These are phyloP conservation scores for Alectoris magna DNA, from an alignment of 2,797 vertebrate genomes.

Conservation along the genomic window DNA sequence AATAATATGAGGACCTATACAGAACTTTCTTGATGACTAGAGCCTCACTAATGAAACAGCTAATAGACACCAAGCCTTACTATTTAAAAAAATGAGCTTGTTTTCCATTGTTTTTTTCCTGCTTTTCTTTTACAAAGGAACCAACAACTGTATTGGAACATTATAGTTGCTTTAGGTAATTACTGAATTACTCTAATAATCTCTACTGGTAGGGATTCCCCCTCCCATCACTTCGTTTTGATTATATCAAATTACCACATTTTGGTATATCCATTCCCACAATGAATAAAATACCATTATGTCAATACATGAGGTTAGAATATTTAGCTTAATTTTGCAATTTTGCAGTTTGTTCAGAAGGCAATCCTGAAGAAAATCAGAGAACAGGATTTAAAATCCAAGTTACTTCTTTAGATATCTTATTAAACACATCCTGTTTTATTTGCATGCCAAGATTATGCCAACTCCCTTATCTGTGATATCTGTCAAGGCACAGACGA, in stretches of 20 bases:
- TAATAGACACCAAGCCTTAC: background rate
- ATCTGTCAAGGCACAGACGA: constrained; percentile 67
- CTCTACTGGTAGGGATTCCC: background rate
- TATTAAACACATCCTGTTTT: constrained; percentile 66
- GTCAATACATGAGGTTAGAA: background rate
- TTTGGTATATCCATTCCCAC: background rate
- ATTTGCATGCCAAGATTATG: constrained; percentile 43
- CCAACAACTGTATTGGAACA: background rate
- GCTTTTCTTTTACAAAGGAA: background rate
- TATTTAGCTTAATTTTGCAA: constrained; percentile 43
- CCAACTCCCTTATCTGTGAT: constrained; percentile 49
- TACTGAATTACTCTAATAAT: background rate
- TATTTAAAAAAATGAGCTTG: background rate
- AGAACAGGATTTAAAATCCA: constrained; percentile 30
- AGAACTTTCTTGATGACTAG: background rate
- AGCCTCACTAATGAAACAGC: background rate
- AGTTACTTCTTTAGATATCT: constrained; percentile 54
- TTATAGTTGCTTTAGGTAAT: background rate
- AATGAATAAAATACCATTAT: constrained; percentile 7
- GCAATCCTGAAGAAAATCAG: constrained; percentile 12
- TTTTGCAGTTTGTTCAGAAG: constrained; percentile 54
- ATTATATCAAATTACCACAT: background rate
- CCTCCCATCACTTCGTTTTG: background rate
- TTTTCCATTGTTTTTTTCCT: background rate
- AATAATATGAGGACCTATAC: background rate